These are phyloP conservation scores for Euzetes globulus DNA, from an alignment of 2,888 invertebrate species.

Conservation along the genomic window DNA sequence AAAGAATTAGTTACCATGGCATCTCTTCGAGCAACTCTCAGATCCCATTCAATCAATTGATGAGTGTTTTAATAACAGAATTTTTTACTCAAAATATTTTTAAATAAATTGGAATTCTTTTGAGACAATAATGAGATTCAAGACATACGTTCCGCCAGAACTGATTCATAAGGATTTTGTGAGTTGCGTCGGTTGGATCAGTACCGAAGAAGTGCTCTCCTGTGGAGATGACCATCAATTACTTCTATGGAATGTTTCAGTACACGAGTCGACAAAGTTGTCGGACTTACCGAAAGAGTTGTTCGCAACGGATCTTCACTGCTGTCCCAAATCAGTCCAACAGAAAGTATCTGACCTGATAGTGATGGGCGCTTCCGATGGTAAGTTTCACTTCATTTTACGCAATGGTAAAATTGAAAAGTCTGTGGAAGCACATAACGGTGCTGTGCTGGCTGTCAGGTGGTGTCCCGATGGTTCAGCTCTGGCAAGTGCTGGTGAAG, in stretches of 20 bases:
- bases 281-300: conserved; percentile 73
- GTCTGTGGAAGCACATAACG: conserved; percentile 74
- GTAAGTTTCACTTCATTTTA: conserved; percentile 56
- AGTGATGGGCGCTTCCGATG: conserved; percentile 77
- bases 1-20: no score
- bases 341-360: conserved; percentile 63
- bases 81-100: background rate
- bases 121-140: conserved; percentile 62
- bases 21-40: no score
- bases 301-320: conserved; percentile 81
- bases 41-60: background rate
- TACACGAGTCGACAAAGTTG: conserved; percentile 65
- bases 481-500: conserved; percentile 90
- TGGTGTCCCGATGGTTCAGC: conserved; percentile 95
- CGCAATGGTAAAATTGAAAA: conserved; percentile 77
- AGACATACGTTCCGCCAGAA: conserved; percentile 67
- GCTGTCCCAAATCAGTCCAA: conserved; percentile 59
- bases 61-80: background rate
- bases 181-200: conserved; percentile 86
- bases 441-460: conserved; percentile 76
- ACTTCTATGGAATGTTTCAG: conserved; percentile 77
- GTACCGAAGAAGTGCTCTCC: conserved; percentile 84
- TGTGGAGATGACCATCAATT: conserved; percentile 84
- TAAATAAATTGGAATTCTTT: no score
- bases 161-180: conserved; percentile 67